Evolutionary conservation across 2,113 vertebrate species (phyloP), one percentile per base, ranked within the genome.

Genomic region (Charadrius vociferus): DNA sequence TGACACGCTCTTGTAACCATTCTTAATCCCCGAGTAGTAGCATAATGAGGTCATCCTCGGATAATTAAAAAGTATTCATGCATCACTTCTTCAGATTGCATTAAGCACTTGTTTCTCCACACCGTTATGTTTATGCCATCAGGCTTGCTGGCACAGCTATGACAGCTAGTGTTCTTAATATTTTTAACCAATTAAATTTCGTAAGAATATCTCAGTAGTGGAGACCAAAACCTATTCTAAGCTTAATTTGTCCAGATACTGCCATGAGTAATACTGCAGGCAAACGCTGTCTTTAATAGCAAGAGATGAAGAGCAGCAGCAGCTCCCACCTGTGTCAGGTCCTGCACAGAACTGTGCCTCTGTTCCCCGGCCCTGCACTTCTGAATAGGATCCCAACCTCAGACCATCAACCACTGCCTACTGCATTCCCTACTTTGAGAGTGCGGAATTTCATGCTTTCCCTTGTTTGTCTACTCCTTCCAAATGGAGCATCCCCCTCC

Each of bases 1-100:
- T 4, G 81, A 82, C 79, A 52, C 0, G 6, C 10, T 41, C 77
- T 7, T 39, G 3, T n/a, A 72, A n/a, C 9, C 30, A 32, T 24
- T 39, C 34, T 20, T 27, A 5, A 2, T 9, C 3, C 18, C 49
- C 3, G 2, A 5, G 8, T 10, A 8, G 34, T 2, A 62, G 45
- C 61, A 14, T 9, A 32, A 20, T 8, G 84, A 52, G 56, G 43
- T 68, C 72, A 37, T n/a, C 8, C 18, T 50, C 50, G 10, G 19
- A 19, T 23, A 53, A 37, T 24, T 32, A 13, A 27, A 21, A 53
- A 30, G 23, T 10, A 41, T 0, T 30, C 34, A 1, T 0, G 34
- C 34, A 1, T 41, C 30, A 9, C 55, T 90, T 7, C 13, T 56
- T 45, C 79, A 19, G 24, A 17, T 23, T 17, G 53, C 53, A 19